phyloP scores from a whole-genome alignment of 2,113 vertebrate genomes.

The Azemiops feae region DNA sequence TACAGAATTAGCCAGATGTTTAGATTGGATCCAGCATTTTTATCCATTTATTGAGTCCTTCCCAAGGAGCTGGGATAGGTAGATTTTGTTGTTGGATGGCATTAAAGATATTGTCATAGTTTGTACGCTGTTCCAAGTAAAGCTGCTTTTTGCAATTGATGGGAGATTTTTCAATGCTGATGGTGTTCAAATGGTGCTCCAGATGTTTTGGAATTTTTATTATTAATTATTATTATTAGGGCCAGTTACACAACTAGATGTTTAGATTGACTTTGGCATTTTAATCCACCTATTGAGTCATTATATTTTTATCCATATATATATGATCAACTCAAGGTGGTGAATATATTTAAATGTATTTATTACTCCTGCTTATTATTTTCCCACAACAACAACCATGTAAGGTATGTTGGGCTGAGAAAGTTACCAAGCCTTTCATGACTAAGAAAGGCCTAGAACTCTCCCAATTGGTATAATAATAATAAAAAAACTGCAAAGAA shows the following conservation, averaged over 20 bases:
- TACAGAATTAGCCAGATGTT: background rate
- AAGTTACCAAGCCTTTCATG: background rate
- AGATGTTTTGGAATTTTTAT: background rate
- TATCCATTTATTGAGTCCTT: background rate
- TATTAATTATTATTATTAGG: background rate
- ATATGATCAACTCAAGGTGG: background rate
- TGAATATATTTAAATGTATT: background rate
- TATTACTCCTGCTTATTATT: background rate
- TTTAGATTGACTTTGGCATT: background rate
- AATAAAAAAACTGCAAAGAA: background rate
- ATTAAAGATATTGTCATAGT: background rate
- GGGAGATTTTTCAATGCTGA: background rate
- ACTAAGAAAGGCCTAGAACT: background rate
- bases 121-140: background rate
- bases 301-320: background rate
- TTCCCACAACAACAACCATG: background rate
- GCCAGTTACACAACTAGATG: background rate
- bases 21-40: background rate
- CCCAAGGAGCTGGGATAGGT: background rate
- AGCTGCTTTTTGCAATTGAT: background rate
- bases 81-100: background rate
- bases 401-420: background rate
- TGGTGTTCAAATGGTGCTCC: background rate
- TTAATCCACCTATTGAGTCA: background rate
- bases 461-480: background rate